Percentiles rank a stretch among this genome's conserved stretches.
Conservation (phyloP, 2,888 invertebrate species). For the Deroplatys truncata region DNA sequence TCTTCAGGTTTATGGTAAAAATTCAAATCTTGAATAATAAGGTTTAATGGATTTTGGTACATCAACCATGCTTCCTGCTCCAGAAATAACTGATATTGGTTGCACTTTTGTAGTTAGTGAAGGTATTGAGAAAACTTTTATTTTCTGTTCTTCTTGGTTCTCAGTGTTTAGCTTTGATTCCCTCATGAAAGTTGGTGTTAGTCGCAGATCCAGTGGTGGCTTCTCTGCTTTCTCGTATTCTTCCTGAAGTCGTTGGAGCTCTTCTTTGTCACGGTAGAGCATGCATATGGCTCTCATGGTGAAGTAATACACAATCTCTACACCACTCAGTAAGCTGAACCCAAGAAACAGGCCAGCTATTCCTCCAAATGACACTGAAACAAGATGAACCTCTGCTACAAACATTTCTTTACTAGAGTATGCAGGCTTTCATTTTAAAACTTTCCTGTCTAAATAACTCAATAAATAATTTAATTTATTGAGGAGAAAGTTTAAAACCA, state of each 20-base stretch:
- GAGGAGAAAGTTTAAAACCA: too few species aligned
- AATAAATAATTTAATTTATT: too few species aligned
- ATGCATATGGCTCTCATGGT: slow-evolving; percentile 65
- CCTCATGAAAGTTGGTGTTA: slow-evolving; percentile 41
- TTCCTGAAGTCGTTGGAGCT: slow-evolving; percentile 48
- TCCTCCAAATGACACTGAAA: slow-evolving; percentile 56
- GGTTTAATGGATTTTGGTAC: background rate
- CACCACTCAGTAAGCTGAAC: slow-evolving; percentile 70
- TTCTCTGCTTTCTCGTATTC: slow-evolving; percentile 40
- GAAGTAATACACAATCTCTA: slow-evolving; percentile 74
- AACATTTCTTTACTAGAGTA: too few species aligned
- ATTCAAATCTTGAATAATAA: background rate
- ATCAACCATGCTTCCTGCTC: background rate
- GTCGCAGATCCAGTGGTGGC: slow-evolving; percentile 41
- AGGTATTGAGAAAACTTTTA: background rate
- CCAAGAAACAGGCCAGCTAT: slow-evolving; percentile 61
- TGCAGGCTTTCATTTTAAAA: too few species aligned
- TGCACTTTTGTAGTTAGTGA: background rate
- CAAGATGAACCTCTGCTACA: background rate
- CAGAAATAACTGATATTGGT: background rate
- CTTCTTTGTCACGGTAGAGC: slow-evolving; percentile 50
- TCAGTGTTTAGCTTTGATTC: background rate
- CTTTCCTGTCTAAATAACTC: too few species aligned
- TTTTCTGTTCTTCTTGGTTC: background rate
- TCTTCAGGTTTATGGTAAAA: background rate